Evolutionary conservation across 2,888 invertebrate species (phyloP).

Genomic region (Trissonchulus latispiculum): DNA sequence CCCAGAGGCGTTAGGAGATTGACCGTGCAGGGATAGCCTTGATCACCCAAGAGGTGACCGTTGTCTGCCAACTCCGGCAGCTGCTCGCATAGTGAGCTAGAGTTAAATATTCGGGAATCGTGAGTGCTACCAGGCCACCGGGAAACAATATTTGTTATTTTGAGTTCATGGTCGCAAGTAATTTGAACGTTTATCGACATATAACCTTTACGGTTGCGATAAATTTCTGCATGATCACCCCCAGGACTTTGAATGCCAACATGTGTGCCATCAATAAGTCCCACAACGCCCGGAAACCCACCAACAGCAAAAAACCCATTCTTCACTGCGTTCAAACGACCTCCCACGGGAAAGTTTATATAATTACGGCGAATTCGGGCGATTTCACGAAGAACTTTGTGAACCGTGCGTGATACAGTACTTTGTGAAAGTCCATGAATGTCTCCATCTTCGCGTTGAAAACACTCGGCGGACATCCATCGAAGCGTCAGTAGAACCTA

Average conservation of each 20-base stretch:
- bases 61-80: background rate
- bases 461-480: no score
- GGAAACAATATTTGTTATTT: background rate
- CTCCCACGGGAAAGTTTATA: background rate
- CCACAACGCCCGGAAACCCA: background rate
- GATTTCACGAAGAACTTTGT: no score
- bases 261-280: constrained; percentile 7
- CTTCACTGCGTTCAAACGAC: background rate
- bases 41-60: constrained; percentile 21
- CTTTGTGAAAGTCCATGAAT: no score
- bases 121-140: constrained; percentile 13
- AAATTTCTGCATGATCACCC: background rate
- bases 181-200: constrained; percentile 15
- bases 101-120: background rate
- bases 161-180: background rate
- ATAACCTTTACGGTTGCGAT: constrained; percentile 1
- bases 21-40: constrained; percentile 13
- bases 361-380: no score
- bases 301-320: background rate
- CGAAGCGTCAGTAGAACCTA: no score
- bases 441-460: no score
- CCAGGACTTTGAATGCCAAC: background rate
- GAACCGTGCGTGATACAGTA: no score
- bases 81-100: background rate
- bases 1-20: constrained; percentile 26